Evolutionary conservation across 2,113 vertebrate genomes (phyloP).

Genomic region (Lophochroa leadbeateri): DNA sequence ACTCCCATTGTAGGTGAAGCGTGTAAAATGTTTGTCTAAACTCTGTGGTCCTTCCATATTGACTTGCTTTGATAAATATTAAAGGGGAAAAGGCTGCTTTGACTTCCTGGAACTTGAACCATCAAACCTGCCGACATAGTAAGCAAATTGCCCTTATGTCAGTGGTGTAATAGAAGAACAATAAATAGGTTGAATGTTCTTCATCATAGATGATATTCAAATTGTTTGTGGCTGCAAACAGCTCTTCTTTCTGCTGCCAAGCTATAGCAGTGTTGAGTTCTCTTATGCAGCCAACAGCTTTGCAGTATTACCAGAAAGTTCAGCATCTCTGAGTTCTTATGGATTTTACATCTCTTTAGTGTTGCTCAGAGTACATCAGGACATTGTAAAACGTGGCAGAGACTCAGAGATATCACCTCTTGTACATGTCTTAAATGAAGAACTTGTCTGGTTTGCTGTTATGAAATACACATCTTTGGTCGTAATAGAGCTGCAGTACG

Average conservation of each 20-base stretch:
- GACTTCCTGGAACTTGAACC: slow-evolving; percentile 14
- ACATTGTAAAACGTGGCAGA: neutral
- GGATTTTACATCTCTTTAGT: neutral
- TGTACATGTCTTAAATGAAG: neutral
- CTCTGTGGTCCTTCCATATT: neutral
- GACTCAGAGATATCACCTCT: neutral
- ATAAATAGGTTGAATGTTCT: neutral
- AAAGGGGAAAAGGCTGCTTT: neutral
- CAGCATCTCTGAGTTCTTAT: neutral
- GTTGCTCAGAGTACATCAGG: neutral
- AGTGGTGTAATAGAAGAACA: neutral
- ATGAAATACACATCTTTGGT: rapidly evolving
- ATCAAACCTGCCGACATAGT: neutral
- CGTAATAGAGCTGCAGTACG: rapidly evolving
- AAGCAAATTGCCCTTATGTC: neutral
- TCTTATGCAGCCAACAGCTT: rapidly evolving
- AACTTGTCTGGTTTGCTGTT: neutral
- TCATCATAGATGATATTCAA: neutral
- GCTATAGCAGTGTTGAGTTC: neutral
- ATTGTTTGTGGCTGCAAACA: neutral
- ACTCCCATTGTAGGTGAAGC: neutral
- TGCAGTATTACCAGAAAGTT: neutral
- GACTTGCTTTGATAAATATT: slow-evolving; percentile 37
- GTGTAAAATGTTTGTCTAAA: neutral
- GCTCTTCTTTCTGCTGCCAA: neutral